These are phyloP conservation scores for Arothron firmamentum DNA, from an alignment of 2,113 vertebrate species.

Conservation along the genomic window DNA sequence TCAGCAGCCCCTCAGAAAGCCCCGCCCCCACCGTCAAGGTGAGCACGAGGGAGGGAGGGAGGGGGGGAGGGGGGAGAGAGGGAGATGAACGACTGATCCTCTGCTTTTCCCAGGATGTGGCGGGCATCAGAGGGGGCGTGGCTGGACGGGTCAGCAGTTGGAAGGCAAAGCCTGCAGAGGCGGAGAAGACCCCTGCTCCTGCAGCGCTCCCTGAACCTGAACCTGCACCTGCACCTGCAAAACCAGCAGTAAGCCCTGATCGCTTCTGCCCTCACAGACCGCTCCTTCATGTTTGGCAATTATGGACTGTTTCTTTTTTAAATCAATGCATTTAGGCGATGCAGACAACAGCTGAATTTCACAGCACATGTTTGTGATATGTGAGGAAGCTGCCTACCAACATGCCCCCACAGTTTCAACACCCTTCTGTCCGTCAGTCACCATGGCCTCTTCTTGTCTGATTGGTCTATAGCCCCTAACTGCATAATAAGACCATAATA, in stretches of 20 bases:
- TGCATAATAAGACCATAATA: too few species aligned
- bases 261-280: background rate
- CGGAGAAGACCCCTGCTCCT: conserved; percentile 73
- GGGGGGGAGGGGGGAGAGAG: background rate
- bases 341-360: too few species aligned
- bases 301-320: background rate
- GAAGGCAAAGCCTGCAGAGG: conserved; percentile 86
- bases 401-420: background rate
- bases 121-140: conserved; percentile 83
- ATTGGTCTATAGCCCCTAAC: too few species aligned
- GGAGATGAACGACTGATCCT: background rate
- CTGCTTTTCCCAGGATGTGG: conserved; percentile 77
- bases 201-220: conserved; percentile 54
- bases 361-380: too few species aligned
- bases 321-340: background rate
- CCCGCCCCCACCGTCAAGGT: conserved; percentile 83
- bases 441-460: background rate
- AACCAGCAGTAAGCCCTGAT: conserved; percentile 56
- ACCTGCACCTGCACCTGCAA: conserved; percentile 37
- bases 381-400: background rate
- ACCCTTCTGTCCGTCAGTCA: conserved; percentile 2
- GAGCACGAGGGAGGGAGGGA: background rate
- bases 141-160: conserved; percentile 87
- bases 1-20: conserved; percentile 76
- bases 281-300: too few species aligned